Conservation (phyloP, 2,888 invertebrate genomes). For the Andricus quercusramuli region DNA sequence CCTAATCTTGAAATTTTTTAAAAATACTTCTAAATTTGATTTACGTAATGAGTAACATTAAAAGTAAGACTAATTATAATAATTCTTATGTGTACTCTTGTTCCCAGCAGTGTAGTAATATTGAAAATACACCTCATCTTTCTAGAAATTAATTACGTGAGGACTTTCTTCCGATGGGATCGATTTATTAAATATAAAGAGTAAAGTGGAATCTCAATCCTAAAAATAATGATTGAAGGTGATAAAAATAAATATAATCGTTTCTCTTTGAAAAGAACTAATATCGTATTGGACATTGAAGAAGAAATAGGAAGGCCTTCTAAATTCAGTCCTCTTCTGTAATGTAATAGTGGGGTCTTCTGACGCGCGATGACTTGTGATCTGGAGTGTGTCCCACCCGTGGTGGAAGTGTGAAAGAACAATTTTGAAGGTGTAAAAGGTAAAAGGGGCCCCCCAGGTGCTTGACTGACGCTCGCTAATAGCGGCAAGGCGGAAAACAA, state of each 20-base stretch:
- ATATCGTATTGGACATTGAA: not conserved
- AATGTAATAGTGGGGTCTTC: conserved; percentile 8
- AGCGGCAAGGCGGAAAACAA: conserved; percentile 72
- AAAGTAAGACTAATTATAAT: not conserved
- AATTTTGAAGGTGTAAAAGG: conserved; percentile 69
- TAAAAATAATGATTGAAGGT: not conserved
- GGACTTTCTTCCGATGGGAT: not conserved
- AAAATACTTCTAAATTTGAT: not conserved
- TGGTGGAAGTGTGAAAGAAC: conserved; percentile 67
- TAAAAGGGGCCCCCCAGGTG: conserved; percentile 65
- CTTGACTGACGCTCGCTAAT: conserved; percentile 68
- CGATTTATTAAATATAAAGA: conserved; percentile 30
- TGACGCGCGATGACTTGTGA: conserved; percentile 28
- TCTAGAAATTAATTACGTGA: not conserved
- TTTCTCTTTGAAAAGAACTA: conserved; percentile 16
- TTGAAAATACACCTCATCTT: not conserved
- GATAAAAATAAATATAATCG: not conserved
- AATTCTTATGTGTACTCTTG: not conserved
- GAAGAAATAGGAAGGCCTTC: conserved; percentile 16
- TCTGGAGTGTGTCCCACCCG: conserved; percentile 49
- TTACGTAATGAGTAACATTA: not conserved
- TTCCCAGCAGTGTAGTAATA: not conserved
- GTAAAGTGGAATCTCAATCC: not conserved
- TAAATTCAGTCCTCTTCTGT: conserved; percentile 25
- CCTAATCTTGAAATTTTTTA: too few relatives aligned